A percentile compares a stretch with the other conserved stretches of the same genome.
Conservation (phyloP, 2,113 vertebrate species). For the Mirounga angustirostris region DNA sequence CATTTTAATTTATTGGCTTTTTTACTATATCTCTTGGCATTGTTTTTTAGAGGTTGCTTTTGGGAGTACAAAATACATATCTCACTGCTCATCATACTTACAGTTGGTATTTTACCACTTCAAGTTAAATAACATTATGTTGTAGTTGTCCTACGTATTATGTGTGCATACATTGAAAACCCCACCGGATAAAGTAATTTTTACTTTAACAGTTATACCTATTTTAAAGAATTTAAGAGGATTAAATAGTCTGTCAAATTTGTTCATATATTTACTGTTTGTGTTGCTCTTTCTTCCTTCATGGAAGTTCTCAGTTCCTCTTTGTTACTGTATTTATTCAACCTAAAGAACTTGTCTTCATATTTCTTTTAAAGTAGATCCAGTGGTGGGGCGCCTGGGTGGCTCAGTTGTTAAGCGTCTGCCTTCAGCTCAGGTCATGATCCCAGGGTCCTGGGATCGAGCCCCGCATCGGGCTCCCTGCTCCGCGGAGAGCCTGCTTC, state of each 20-base stretch:
- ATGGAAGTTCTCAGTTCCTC: neutral
- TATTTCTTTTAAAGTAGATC: conserved; percentile 13
- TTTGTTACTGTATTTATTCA: neutral
- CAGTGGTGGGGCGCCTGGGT: neutral
- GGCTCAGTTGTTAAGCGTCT: neutral
- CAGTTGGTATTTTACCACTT: neutral
- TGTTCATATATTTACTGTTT: neutral
- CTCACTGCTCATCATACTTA: neutral
- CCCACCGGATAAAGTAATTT: neutral
- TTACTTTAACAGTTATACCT: neutral
- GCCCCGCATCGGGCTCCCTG: too few species aligned
- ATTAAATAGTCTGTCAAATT: neutral
- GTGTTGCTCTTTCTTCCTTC: neutral
- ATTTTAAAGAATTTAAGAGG: neutral
- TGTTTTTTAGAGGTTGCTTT: neutral
- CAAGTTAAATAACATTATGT: neutral
- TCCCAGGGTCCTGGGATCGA: too few species aligned
- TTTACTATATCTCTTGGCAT: neutral
- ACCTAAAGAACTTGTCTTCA: neutral
- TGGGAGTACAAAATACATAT: neutral
- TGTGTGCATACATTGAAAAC: neutral
- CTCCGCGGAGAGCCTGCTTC: too few species aligned
- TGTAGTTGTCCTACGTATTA: neutral
- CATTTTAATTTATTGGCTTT: neutral
- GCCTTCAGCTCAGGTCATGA: too few species aligned